These are phyloP conservation scores for Papilio protenor DNA, from an alignment of 2,888 invertebrate species.

Conservation along the genomic window DNA sequence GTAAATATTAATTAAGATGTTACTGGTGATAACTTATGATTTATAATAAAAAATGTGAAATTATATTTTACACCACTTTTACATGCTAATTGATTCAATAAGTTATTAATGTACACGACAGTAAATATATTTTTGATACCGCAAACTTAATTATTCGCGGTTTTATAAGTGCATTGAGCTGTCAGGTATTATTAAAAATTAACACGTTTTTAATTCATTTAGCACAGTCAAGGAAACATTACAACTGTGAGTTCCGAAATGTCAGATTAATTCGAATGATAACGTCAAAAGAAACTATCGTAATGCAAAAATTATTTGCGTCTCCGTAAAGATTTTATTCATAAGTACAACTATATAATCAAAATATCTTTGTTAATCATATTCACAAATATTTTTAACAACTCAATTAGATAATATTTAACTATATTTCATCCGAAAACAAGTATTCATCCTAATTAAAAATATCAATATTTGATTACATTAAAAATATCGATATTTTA, in stretches of 20 bases:
- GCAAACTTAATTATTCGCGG: not conserved
- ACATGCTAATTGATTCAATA: not conserved
- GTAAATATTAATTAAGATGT: slow-evolving; percentile 2
- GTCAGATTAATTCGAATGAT: slow-evolving; percentile 27
- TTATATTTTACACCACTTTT: not conserved
- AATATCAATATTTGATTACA: not conserved
- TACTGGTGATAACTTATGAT: not conserved
- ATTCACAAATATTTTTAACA: too few relatives aligned
- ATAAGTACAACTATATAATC: too few relatives aligned
- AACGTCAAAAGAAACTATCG: not conserved
- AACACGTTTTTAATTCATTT: slow-evolving; percentile 17
- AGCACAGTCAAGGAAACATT: slow-evolving; percentile 10
- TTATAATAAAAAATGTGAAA: not conserved
- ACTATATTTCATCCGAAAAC: too few relatives aligned
- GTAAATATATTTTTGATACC: not conserved
- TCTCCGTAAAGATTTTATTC: not conserved
- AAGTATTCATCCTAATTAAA: not conserved
- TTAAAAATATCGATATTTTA: slow-evolving; percentile 38
- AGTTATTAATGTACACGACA: not conserved
- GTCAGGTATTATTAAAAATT: slow-evolving; percentile 5
- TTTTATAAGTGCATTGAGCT: slow-evolving; percentile 18
- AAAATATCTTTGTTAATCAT: too few relatives aligned
- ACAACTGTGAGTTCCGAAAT: not conserved
- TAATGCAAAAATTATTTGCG: slow-evolving; percentile 3
- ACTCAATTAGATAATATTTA: too few relatives aligned